Base-by-base conservation (phyloP, 2,797 vertebrate genomes). In the Typhlichthys subterraneus region DNA sequence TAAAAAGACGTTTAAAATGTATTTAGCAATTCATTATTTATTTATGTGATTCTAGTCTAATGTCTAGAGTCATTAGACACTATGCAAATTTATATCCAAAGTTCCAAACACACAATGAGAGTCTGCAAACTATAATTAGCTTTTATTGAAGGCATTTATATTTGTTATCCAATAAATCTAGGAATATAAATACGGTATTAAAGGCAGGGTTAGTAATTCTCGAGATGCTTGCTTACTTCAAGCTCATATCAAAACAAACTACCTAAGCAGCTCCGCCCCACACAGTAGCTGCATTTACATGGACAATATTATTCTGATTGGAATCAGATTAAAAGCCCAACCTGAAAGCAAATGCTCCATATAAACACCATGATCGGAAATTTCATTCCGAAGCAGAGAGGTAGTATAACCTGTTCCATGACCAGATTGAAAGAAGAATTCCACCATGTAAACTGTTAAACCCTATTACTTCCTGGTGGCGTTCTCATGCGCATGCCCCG, bases 21-120 rank as follows among this genome's bases (percentile, higher is more conserved):
- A 90, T 91, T 89, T 87, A 86, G 71, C 53, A 1, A 87, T 90
- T 84, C 67, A 91, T 75, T 69, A 68, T 49, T 92, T 89, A 89
- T 91, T 91, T 87, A 90, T 85, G 91, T 84, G 86, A 87, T 90
- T 87, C 78, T 89, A 90, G 91, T 88, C 23, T 29, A 29, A 29
- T 29, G 23, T 29, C 23, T 29, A 29, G 90, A 88, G 86, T 89
- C 73, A 87, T 79, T 88, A 86, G 80, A 80, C 76, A 88, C 84
- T 88, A 90, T 89, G 87, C 77, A 82, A 89, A 90, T 90, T 63
- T 64, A 64, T 61, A 79, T 72, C 57, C 72, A 86, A 79, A 73
- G 73, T 81, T 79, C 69, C 80, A 50, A 79, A 80, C 67, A 80
- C 65, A 65, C 56, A 78, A 75, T 60, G 70, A 70, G 63, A 78